A percentile compares a stretch with the other conserved stretches of the same genome.
Evolutionary conservation across 2,113 vertebrate species (phyloP).

Genomic region (Brachirus orientalis): DNA sequence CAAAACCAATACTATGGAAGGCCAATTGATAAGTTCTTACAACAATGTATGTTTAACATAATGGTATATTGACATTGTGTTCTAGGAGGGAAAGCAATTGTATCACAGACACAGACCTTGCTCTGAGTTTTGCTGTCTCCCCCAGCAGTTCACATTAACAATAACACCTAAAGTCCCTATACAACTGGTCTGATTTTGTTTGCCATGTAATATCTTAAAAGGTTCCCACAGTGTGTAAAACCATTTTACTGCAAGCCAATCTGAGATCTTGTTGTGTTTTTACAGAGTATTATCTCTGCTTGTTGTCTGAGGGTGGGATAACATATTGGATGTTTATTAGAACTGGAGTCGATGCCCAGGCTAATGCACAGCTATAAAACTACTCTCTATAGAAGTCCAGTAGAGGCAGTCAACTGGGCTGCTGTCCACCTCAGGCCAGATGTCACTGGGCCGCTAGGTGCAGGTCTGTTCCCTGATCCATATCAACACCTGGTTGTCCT

Average conservation of each 20-base stretch:
- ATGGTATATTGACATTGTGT: conserved; percentile 65
- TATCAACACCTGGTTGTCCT: conserved; percentile 56
- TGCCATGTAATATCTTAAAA: conserved; percentile 51
- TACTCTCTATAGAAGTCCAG: conserved; percentile 58
- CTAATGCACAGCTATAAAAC: conserved; percentile 74
- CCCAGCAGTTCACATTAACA: conserved; percentile 11
- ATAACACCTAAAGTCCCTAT: conserved; percentile 29
- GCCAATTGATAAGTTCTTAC: conserved; percentile 43
- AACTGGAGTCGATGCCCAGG: conserved; percentile 70
- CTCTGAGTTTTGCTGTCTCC: conserved; percentile 5
- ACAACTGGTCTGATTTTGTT: conserved; percentile 26
- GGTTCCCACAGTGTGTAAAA: conserved; percentile 73
- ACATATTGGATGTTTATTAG: conserved; percentile 80
- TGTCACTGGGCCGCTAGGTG: conserved; percentile 65
- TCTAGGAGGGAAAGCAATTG: conserved; percentile 45
- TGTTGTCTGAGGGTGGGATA: conserved; percentile 69
- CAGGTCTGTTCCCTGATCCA: conserved; percentile 51
- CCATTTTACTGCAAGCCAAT: conserved; percentile 74
- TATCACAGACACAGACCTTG: conserved; percentile 16
- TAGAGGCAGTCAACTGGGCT: conserved; percentile 64
- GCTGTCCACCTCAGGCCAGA: conserved; percentile 71
- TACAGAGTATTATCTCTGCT: conserved; percentile 72
- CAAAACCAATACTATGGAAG: conserved; percentile 35
- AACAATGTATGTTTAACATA: conserved; percentile 64
- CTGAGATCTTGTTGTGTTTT: conserved; percentile 70